These are phyloP conservation scores for Bucco capensis DNA, from an alignment of 2,113 vertebrate genomes.

Conservation along the genomic window DNA sequence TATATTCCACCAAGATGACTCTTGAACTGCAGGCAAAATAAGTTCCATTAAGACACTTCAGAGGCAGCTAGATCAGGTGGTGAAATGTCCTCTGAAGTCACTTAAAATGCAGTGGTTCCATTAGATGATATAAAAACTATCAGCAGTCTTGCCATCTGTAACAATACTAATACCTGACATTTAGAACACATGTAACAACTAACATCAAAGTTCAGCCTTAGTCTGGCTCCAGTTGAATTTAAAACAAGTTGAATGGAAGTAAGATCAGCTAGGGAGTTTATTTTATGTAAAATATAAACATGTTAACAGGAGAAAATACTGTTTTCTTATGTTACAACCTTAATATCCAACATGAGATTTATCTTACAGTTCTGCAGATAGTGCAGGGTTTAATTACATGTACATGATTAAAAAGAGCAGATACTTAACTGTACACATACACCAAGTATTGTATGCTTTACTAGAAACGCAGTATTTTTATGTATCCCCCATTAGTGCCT, in stretches of 20 bases:
- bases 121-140: background rate
- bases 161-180: background rate
- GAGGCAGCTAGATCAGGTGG: background rate
- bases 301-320: conserved; percentile 50
- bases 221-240: background rate
- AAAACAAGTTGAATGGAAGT: conserved; percentile 12
- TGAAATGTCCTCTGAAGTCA: background rate
- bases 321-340: conserved; percentile 54
- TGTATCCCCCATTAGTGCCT: background rate
- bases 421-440: background rate
- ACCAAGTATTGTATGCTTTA: background rate
- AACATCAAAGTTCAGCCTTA: background rate
- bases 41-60: background rate
- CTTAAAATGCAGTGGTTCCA: background rate
- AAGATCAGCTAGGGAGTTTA: conserved; percentile 29
- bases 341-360: conserved; percentile 37
- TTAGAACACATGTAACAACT: background rate
- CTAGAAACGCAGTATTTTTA: background rate
- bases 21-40: background rate
- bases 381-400: conserved; percentile 11
- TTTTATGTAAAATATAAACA: conserved; percentile 66
- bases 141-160: background rate
- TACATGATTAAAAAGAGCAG: conserved; percentile 26
- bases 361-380: conserved; percentile 37
- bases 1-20: background rate